These are phyloP conservation scores for Beaufortia kweichowensis DNA, from an alignment of 2,113 vertebrate species.

Conservation along the genomic window DNA sequence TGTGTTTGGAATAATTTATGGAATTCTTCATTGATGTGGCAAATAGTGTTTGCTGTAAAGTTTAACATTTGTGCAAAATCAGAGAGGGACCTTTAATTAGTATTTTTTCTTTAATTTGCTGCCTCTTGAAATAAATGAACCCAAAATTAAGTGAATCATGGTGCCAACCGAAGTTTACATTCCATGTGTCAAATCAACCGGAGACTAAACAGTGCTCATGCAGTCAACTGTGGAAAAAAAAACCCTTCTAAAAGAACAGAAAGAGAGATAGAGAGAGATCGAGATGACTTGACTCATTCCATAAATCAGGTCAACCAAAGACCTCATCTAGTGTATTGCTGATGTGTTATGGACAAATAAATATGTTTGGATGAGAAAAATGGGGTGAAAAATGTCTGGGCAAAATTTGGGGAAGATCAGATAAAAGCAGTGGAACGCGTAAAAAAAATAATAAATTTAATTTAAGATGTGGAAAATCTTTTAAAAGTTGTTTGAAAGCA, in stretches of 20 bases:
- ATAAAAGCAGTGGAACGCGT: too few relatives aligned
- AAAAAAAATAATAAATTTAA: too few relatives aligned
- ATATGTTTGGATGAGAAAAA: too few relatives aligned
- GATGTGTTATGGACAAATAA: too few relatives aligned
- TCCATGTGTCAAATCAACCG: slow-evolving; percentile 39
- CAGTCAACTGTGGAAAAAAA: not conserved
- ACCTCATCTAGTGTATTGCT: too few relatives aligned
- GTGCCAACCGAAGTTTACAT: slow-evolving; percentile 21
- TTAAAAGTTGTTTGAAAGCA: too few relatives aligned
- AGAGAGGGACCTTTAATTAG: not conserved
- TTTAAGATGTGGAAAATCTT: too few relatives aligned
- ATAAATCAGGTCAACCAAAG: slow-evolving; percentile 6
- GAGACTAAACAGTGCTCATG: not conserved
- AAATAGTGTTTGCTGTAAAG: not conserved
- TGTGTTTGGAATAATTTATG: not conserved
- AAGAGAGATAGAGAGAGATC: not conserved
- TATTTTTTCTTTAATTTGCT: not conserved
- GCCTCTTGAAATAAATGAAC: not conserved
- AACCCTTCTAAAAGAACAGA: not conserved
- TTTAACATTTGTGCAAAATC: not conserved
- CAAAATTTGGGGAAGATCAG: too few relatives aligned
- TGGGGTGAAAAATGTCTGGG: too few relatives aligned
- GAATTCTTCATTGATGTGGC: not conserved
- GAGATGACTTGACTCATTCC: slow-evolving; percentile 22
- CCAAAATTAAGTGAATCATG: not conserved